These are phyloP conservation scores for Philonicus albiceps DNA, from an alignment of 2,888 invertebrate species.

Conservation along the genomic window DNA sequence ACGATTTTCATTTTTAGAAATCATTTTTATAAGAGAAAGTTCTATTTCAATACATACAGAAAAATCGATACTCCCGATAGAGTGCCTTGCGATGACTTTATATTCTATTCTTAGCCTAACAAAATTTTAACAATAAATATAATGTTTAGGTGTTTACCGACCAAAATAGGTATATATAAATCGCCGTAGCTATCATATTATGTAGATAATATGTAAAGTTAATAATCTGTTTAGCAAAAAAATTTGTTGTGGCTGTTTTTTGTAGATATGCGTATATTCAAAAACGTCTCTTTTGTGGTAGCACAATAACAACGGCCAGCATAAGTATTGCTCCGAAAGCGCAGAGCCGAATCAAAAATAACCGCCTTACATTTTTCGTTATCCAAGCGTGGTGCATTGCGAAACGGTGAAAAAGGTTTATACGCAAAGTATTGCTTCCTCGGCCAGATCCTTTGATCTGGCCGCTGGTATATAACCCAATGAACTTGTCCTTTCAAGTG, in stretches of 20 bases:
- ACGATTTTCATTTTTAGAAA: too few species aligned
- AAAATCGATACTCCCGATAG: too few species aligned
- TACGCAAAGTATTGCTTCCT: background rate
- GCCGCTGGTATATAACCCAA: conserved; percentile 15
- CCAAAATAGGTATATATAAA: background rate
- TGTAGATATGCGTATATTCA: background rate
- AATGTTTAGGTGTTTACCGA: too few species aligned
- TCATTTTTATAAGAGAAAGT: too few species aligned
- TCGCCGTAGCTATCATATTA: background rate
- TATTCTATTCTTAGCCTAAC: too few species aligned
- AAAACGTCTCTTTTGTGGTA: background rate
- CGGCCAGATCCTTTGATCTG: conserved; percentile 1
- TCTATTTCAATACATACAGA: too few species aligned
- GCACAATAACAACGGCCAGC: background rate
- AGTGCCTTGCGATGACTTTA: too few species aligned
- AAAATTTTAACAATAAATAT: too few species aligned
- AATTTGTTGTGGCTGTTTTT: background rate
- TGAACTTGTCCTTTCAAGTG: conserved; percentile 28
- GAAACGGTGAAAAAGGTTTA: background rate
- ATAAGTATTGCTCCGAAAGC: background rate
- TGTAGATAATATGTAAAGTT: background rate
- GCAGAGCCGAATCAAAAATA: background rate
- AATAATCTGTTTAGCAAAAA: background rate
- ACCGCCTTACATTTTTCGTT: background rate
- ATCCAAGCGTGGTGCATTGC: background rate